Evolutionary conservation across 2,888 invertebrate species (phyloP), one percentile per base, ranked within the genome.

Genomic region (Saturnia japonica): DNA sequence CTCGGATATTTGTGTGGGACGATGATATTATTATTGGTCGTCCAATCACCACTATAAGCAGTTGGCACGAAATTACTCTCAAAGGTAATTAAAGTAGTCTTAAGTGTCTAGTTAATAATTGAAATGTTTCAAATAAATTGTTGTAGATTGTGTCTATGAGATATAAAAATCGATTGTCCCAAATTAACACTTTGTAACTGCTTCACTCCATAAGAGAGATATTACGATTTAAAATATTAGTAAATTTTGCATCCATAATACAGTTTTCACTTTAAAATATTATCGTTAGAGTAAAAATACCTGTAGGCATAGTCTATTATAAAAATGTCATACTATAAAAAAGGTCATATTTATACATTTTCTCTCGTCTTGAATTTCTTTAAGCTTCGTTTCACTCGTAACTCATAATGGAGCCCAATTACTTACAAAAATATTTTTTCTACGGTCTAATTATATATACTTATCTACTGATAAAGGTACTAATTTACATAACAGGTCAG

Each of bases 181-280:
- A 14, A 60, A 28, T 28, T 0, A 19, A 19, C 16, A 51, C 1
- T 51, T 51, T 19, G 14, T 19, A 51, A 12, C 9, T 51, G 19
- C 14, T 14, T 25, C 11, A 22, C 22, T 54, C 19, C 1, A n/a
- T n/a, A 54, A 2, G 8, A 14, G 28, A 14, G 7, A 60, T 28
- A 25, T 28, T 11, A 60, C 57, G 12, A 28, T 28, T 60, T 6
- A 25, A 60, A 40, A 57, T 22, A 12, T 25, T 57, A 54, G 12
- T 54, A 25, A 0, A 25, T 64, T 9, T 64, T 40, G 64, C 40
- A 40, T 64, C 40, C 64, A n/a, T n/a, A n/a, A 64, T 64, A n/a
- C 64, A 64, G 64, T 40, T 40, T 64, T 64, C 40, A n/a, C 64
- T n/a, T 40, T 7, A 40, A 40, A 64, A 64, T 60, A 22, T 64